Evolutionary conservation across 2,797 vertebrate species (phyloP).

Genomic region (Oceanodroma leucorhoa): DNA sequence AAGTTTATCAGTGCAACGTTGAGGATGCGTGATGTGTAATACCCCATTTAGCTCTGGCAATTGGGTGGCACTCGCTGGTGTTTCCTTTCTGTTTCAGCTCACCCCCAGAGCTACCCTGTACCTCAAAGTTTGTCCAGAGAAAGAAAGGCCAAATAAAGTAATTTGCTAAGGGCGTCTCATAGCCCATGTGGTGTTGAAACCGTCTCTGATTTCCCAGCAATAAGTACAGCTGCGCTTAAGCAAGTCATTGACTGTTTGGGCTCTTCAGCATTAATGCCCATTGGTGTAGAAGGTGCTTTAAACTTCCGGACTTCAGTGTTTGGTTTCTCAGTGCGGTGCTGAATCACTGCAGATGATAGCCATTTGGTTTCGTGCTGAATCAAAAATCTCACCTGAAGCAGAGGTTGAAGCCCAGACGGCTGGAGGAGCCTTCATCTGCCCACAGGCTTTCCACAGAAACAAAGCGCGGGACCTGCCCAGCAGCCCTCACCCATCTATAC

Average conservation of each 20-base stretch:
- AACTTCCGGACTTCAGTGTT: neutral
- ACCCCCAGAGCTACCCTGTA: neutral
- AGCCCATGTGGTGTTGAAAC: neutral
- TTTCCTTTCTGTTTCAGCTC: neutral
- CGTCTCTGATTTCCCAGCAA: neutral
- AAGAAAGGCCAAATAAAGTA: neutral
- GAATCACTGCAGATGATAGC: neutral
- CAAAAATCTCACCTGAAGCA: neutral
- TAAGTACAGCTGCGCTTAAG: neutral
- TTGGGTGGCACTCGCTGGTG: neutral
- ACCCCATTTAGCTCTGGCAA: neutral
- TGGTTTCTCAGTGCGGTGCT: neutral
- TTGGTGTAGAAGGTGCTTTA: neutral
- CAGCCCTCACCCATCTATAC: neutral
- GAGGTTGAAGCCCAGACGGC: neutral
- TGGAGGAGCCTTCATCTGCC: neutral
- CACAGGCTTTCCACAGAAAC: neutral
- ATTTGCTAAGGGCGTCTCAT: rapidly evolving
- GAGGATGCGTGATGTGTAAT: rapidly evolving
- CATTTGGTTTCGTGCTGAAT: neutral
- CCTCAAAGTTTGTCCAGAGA: neutral
- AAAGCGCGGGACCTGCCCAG: rapidly evolving
- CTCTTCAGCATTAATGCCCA: neutral
- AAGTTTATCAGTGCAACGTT: neutral
- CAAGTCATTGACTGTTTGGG: neutral